Conservation (phyloP, 2,797 vertebrate genomes). For the Spea hammondii region DNA sequence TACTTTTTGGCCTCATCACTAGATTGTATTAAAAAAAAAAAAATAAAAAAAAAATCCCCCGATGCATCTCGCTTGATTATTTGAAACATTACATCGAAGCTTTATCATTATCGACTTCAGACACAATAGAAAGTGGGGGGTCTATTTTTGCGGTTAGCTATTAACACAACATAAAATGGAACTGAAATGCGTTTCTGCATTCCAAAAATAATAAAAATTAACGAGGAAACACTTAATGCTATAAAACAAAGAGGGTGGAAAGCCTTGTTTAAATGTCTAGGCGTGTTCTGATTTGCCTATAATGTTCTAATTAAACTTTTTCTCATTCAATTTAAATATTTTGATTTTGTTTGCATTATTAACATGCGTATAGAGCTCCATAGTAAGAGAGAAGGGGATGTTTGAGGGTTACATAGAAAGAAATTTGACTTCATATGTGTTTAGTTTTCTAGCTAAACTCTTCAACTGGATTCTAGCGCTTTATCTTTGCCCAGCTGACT, state of each 20-base stretch:
- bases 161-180: slow-evolving; percentile 57
- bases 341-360: too few relatives aligned
- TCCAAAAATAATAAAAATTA: too few relatives aligned
- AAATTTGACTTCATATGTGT: too few relatives aligned
- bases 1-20: slow-evolving; percentile 64
- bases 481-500: too few relatives aligned
- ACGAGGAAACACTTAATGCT: slow-evolving; percentile 54
- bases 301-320: too few relatives aligned
- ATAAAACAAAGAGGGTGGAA: slow-evolving; percentile 45
- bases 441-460: too few relatives aligned
- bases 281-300: neutral
- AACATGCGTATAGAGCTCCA: too few relatives aligned
- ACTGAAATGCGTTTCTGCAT: slow-evolving; percentile 25
- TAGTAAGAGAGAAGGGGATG: too few relatives aligned
- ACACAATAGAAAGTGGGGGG: slow-evolving; percentile 38
- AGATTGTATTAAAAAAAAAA: slow-evolving; percentile 58
- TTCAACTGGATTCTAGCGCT: too few relatives aligned
- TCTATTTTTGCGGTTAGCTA: slow-evolving; percentile 57
- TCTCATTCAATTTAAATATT: too few relatives aligned
- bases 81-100: slow-evolving; percentile 62
- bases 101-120: slow-evolving; percentile 59
- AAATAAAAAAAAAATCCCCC: slow-evolving; percentile 54
- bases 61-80: slow-evolving; percentile 68
- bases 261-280: neutral
- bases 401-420: too few relatives aligned